These are phyloP conservation scores for Peromyscus polionotus DNA, from an alignment of 2,113 vertebrate species.

Conservation along the genomic window DNA sequence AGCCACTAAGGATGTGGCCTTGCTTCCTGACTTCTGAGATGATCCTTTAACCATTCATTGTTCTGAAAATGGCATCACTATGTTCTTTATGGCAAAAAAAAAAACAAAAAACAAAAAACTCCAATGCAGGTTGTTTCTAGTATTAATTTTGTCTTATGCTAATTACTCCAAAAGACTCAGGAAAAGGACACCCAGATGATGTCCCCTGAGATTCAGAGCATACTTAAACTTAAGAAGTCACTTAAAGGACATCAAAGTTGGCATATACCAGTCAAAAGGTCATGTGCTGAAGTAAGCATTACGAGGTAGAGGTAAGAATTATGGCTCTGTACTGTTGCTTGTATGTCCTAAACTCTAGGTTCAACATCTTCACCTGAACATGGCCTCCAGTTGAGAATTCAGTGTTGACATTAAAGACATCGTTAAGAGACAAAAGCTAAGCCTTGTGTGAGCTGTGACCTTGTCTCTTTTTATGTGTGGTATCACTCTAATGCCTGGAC, in stretches of 20 bases:
- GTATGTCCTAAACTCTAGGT: background rate
- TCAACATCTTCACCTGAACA: background rate
- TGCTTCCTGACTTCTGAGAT: background rate
- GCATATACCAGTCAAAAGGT: background rate
- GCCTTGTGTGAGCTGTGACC: accelerated
- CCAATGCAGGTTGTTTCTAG: background rate
- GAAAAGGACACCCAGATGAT: background rate
- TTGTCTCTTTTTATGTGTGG: too few species aligned
- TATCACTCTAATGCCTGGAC: background rate
- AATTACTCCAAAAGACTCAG: background rate
- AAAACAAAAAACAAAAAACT: background rate
- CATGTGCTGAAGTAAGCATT: background rate
- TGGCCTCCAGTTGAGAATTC: background rate
- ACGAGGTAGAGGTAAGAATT: background rate
- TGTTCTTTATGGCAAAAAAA: background rate
- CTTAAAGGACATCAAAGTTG: background rate
- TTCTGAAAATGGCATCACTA: background rate
- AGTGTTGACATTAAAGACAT: too few species aligned
- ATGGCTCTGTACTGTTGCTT: background rate
- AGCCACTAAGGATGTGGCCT: background rate
- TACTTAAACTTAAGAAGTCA: background rate
- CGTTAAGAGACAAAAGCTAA: background rate
- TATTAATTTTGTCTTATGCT: background rate
- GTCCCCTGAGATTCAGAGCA: background rate
- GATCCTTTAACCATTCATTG: background rate